These are phyloP conservation scores for Melinaea menophilus DNA, from an alignment of 2,888 invertebrate species.

Conservation along the genomic window DNA sequence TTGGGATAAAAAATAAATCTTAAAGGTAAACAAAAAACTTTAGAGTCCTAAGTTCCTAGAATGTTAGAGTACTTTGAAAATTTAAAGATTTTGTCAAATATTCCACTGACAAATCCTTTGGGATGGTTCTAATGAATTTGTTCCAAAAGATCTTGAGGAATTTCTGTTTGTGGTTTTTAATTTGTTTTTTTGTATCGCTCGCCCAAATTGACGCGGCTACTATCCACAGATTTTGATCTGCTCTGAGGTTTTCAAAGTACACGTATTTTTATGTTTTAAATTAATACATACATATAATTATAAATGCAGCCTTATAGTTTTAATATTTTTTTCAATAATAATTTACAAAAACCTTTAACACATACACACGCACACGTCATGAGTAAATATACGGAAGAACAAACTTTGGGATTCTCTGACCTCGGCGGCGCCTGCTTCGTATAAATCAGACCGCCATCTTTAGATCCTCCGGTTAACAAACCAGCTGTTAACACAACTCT, in stretches of 20 bases:
- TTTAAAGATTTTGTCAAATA: conserved; percentile 13
- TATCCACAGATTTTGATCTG: conserved; percentile 55
- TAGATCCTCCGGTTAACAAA: conserved; percentile 70
- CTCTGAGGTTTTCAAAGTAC: conserved; percentile 45
- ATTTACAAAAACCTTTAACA: no score
- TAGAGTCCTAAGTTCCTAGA: no score
- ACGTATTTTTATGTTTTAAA: background rate
- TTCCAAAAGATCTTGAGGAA: conserved; percentile 52
- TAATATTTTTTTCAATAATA: no score
- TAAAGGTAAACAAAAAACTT: no score
- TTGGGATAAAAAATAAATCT: no score
- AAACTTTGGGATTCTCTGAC: conserved; percentile 50
- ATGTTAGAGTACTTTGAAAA: no score
- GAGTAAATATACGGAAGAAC: no score
- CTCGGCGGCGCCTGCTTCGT: conserved; percentile 60
- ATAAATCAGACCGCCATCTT: conserved; percentile 62
- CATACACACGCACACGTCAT: no score
- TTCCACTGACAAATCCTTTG: conserved; percentile 57
- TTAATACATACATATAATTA: background rate
- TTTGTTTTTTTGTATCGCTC: conserved; percentile 53
- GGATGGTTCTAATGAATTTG: conserved; percentile 59
- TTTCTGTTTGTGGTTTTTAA: conserved; percentile 43
- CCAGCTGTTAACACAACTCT: conserved; percentile 51
- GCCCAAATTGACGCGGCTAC: conserved; percentile 57
- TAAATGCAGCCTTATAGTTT: no score